phyloP scores from a whole-genome alignment of 2,888 invertebrate species.

The Stratiomys singularior region DNA sequence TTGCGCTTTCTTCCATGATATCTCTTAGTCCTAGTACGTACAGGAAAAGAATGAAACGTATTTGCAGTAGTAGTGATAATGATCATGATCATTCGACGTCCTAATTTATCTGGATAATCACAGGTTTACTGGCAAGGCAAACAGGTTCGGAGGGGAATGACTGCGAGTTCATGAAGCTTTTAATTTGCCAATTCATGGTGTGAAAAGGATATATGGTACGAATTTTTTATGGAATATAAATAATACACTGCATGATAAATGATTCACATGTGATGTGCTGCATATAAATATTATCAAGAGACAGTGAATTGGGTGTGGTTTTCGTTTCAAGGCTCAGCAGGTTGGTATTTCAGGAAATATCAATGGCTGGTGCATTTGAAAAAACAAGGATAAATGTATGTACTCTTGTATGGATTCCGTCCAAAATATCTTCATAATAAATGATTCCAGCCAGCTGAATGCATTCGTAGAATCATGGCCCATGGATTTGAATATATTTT shows the following conservation, averaged over 20 bases:
- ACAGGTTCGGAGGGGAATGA: slow-evolving; percentile 26
- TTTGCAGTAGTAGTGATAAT: slow-evolving; percentile 2
- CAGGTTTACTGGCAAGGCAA: slow-evolving; percentile 1
- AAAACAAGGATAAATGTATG: no score
- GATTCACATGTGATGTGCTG: not conserved
- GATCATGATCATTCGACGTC: slow-evolving; percentile 1
- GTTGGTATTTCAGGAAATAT: no score
- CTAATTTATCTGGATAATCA: slow-evolving; percentile 32
- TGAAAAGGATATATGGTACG: slow-evolving; percentile 13
- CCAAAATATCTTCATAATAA: no score
- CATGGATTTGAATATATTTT: no score
- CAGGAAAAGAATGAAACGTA: slow-evolving; percentile 2
- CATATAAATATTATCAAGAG: no score
- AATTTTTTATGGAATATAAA: not conserved
- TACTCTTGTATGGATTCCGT: no score
- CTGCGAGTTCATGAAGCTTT: slow-evolving; percentile 4
- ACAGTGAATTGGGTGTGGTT: no score
- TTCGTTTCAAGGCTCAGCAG: no score
- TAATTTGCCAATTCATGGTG: not conserved
- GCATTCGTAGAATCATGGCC: no score
- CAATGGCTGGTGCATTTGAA: no score
- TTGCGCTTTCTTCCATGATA: no score
- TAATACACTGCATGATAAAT: not conserved
- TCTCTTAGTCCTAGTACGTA: not conserved
- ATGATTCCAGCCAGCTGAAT: no score